Evolutionary conservation across 1,140 invertebrate genomes (phyloP), one percentile per base, ranked within the genome.

Genomic region (Probaryconus sp.): DNA sequence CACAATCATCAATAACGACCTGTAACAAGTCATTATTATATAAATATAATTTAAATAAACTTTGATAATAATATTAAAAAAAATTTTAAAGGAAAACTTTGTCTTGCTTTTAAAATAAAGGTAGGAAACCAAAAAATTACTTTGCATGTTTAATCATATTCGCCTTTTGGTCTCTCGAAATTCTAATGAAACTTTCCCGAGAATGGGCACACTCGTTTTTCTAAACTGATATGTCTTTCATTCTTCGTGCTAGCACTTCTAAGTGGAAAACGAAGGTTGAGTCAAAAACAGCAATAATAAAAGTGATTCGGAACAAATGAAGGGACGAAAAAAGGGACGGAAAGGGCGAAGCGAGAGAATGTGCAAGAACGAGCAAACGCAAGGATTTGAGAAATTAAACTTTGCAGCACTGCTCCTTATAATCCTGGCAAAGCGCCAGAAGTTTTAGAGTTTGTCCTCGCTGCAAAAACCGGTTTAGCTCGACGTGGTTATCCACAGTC

Each of bases 311-410:
- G 37, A 50, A 73, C 37, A 48, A 63, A 74, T 33, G 38, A 28
- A 70, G 56, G 31, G 42, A 37, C 11, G 48, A 56, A 71, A 73
- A 63, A 51, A 40, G 40, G 9, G 9, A 17, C 10, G 17, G 24
- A 21, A 28, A 17, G 18, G 33, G 21, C 9, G 5, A 20, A 43
- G 26, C 42, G 70, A 63, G 26, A 42, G 11, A 47, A 37, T 18
- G 37, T 20, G 21, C 50, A 50, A 61, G 35, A 76, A 68, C 26
- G 37, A 60, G 43, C 42, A 10, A 64, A 68, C 69, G 71, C 74
- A 58, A 77, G 78, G 76, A 83, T 82, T 82, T 76, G 78, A 80
- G 80, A 81, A 85, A 85, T 82, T 83, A 81, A 84, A 81, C 80
- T 82, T 81, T 55, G 56, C 50, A 74, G 64, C 74, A 43, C 48